These are phyloP conservation scores for Perithous albicinctus DNA, from an alignment of 2,888 invertebrate species.

Conservation along the genomic window DNA sequence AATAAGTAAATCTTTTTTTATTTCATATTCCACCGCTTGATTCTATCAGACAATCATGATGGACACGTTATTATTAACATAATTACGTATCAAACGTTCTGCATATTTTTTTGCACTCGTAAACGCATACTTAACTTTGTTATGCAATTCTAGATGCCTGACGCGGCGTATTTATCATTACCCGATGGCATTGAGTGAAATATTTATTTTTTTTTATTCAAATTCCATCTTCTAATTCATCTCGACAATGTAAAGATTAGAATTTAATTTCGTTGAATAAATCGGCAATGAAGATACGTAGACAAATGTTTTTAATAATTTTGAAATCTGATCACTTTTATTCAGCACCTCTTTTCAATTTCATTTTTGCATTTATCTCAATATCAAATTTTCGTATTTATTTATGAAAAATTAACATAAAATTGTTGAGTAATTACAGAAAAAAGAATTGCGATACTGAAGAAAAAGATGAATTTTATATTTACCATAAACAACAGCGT, in stretches of 20 bases:
- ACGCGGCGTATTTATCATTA: conserved; percentile 14
- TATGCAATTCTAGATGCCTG: conserved; percentile 46
- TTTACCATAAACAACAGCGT: too few species aligned
- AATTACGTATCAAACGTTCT: conserved; percentile 52
- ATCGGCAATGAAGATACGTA: background rate
- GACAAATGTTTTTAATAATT: background rate
- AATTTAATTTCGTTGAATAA: background rate
- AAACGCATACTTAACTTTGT: background rate
- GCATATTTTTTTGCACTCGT: conserved; percentile 14
- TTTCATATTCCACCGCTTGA: background rate
- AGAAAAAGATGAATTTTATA: too few species aligned
- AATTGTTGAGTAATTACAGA: too few species aligned
- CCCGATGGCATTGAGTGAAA: background rate
- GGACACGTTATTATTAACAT: conserved; percentile 53
- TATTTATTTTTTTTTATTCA: background rate
- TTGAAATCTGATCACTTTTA: background rate
- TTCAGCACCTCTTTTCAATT: too few species aligned
- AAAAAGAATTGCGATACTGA: too few species aligned
- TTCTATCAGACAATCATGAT: background rate
- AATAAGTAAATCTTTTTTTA: too few species aligned
- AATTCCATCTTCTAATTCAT: background rate
- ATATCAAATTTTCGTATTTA: too few species aligned
- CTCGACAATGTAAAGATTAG: background rate
- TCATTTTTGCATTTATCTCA: background rate
- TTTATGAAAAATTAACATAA: too few species aligned